Base-by-base conservation (phyloP, 2,113 vertebrate genomes). In the Xenopus borealis region DNA sequence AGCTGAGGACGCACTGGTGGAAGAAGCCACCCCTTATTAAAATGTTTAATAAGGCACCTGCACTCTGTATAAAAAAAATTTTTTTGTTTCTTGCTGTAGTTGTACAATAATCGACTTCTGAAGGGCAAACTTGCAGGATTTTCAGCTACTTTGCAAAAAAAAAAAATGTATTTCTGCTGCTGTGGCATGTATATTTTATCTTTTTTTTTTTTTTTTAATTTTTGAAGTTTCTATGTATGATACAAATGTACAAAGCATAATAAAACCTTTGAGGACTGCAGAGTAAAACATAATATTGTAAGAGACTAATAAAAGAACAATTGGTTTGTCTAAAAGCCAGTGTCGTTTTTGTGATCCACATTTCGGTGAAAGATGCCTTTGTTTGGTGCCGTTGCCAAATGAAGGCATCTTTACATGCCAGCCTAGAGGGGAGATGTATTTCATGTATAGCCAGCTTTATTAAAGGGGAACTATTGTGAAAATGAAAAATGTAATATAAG, bases 181-280 rank as follows among this genome's bases (percentile, higher is more conserved):
- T 70, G 74, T 77, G 74, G 74, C 74, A 77, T 77, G 74, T 77
- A 77, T 77, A 77, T 77, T 77, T 70, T 77, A 75, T 68, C 59
- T 30, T 64, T 46, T 10, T 75, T 70, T 63, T 64, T 53, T 77
- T 77, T 23, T 61, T 77, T 27, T n/a, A n/a, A n/a, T n/a, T 27
- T 27, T 27, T 27, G 23, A 27, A 1, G 23, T 27, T 27, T 72
- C 46, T 77, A 70, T 77, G 74, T 77, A 77, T 77, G 59, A 77
- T 77, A 75, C 19, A 70, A 64, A 69, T 77, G 74, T 77, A 77
- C 47, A 73, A 73, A 76, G 66, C 63, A n/a, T 69, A 70, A 69
- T 77, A 70, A 76, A 75, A 52, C 72, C 46, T 69, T 77, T 64
- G 18, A 44, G 67, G 59, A 70, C 70, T 77, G 74, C 47, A 64